A percentile compares a stretch with the other conserved stretches of the same genome.
phyloP scores from a whole-genome alignment of 2,888 invertebrate genomes.

The Pantelozetes paolii region DNA sequence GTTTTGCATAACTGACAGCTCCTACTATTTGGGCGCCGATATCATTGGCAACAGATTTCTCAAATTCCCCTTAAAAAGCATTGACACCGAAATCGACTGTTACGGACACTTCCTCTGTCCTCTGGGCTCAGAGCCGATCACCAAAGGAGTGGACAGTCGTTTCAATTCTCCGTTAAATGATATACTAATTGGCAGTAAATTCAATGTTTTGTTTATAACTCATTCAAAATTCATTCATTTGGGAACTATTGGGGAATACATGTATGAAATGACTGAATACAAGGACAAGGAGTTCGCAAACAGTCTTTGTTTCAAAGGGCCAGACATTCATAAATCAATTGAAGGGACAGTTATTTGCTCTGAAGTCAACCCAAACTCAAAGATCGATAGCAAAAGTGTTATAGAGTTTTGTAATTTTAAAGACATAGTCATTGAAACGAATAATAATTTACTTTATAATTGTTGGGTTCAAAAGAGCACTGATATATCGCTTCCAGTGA shows the following conservation, averaged over 20 bases:
- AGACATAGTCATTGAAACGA: slow-evolving; percentile 2
- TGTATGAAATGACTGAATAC: slow-evolving; percentile 14
- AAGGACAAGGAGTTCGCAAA: neutral
- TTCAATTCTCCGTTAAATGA: slow-evolving; percentile 8
- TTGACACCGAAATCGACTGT: slow-evolving; percentile 1
- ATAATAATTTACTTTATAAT: slow-evolving; percentile 22
- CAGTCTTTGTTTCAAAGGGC: neutral
- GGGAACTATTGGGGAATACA: slow-evolving; percentile 25
- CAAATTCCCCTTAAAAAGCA: neutral
- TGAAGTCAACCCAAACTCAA: neutral
- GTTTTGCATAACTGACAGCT: slow-evolving; percentile 33
- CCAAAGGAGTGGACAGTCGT: neutral
- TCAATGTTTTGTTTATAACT: slow-evolving; percentile 16
- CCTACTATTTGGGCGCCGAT: slow-evolving; percentile 22
- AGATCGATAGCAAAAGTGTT: slow-evolving; percentile 19
- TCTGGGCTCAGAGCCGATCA: neutral
- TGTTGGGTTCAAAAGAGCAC: neutral
- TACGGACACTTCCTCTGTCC: slow-evolving; percentile 34
- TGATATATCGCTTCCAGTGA: neutral
- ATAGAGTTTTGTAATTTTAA: slow-evolving; percentile 19
- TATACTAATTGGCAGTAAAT: neutral
- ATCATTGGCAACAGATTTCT: neutral
- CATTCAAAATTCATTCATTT: slow-evolving; percentile 26
- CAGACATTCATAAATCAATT: neutral
- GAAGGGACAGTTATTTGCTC: slow-evolving; percentile 2